These are phyloP conservation scores for Anguilla megastoma DNA, from an alignment of 2,797 vertebrate genomes.

Conservation along the genomic window DNA sequence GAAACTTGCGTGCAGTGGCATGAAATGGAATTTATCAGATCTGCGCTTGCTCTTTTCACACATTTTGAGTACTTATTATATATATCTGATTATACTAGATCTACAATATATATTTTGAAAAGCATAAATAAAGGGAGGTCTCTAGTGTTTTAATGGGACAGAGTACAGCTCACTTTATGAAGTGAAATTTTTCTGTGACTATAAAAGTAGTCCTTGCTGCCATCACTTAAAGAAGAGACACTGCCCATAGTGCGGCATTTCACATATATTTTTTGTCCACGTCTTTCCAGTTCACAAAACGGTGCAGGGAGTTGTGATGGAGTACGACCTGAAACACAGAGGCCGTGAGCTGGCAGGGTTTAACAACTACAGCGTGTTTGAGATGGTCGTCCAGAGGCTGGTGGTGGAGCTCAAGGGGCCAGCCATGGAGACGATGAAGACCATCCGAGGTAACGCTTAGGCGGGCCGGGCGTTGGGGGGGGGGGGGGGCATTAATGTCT, in stretches of 20 bases:
- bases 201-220: neutral
- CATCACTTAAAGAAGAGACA: neutral
- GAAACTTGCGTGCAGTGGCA: neutral
- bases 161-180: neutral
- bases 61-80: neutral
- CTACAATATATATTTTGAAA: neutral
- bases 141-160: neutral
- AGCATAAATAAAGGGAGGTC: neutral
- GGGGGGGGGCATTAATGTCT: neutral
- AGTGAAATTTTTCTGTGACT: neutral
- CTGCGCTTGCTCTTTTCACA: neutral
- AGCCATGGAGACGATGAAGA: slow-evolving; percentile 51
- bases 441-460: slow-evolving; percentile 47
- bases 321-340: slow-evolving; percentile 61
- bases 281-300: slow-evolving; percentile 47
- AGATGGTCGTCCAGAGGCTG: slow-evolving; percentile 60
- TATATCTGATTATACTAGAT: neutral
- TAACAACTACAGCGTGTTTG: slow-evolving; percentile 66
- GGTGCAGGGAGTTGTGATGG: slow-evolving; percentile 14
- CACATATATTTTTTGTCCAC: neutral
- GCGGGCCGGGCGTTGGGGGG: too few relatives aligned
- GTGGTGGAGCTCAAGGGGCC: slow-evolving; percentile 59
- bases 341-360: slow-evolving; percentile 72
- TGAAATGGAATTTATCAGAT: neutral
- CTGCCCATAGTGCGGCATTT: neutral